Evolutionary conservation across 1,140 invertebrate species (phyloP).

Genomic region (Aphidius gifuensis): DNA sequence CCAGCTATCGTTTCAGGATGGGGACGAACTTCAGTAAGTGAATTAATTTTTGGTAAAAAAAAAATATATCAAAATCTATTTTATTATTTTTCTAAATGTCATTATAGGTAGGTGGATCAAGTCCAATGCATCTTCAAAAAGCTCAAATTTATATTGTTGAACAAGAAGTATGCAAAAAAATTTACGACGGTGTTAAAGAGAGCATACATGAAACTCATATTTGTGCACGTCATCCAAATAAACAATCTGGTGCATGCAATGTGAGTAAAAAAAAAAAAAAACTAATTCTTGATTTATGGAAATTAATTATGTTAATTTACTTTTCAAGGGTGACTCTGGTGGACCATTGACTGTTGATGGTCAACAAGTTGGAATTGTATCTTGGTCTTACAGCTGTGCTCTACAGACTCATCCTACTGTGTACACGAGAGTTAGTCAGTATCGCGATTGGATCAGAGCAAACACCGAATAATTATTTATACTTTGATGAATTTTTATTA

Average conservation of each 20-base stretch:
- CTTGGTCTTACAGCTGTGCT: conserved; percentile 52
- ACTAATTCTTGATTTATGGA: too few relatives aligned
- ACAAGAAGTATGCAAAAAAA: conserved; percentile 15
- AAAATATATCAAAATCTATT: not conserved
- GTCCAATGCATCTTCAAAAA: conserved; percentile 17
- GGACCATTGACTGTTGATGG: conserved; percentile 54
- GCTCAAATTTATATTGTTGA: conserved; percentile 19
- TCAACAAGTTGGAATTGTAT: conserved; percentile 49
- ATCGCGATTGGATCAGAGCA: conserved; percentile 28
- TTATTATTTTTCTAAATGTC: not conserved
- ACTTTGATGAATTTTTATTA: too few relatives aligned
- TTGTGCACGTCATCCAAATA: conserved; percentile 21
- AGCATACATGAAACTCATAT: conserved; percentile 23
- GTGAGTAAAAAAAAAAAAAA: conserved; percentile 3
- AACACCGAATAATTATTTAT: too few relatives aligned
- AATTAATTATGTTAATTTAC: too few relatives aligned
- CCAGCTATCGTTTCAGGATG: conserved; percentile 23
- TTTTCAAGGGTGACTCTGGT: conserved; percentile 50
- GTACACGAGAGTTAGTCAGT: conserved; percentile 40
- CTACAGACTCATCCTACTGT: conserved; percentile 37
- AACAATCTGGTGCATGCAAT: conserved; percentile 21
- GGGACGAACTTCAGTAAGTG: conserved; percentile 14
- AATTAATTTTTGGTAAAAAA: not conserved
- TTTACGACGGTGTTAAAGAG: conserved; percentile 1
- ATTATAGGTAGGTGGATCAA: conserved; percentile 10